These are phyloP conservation scores for Romanogobio albipinnatus DNA, from an alignment of 2,113 vertebrate species.

Conservation along the genomic window DNA sequence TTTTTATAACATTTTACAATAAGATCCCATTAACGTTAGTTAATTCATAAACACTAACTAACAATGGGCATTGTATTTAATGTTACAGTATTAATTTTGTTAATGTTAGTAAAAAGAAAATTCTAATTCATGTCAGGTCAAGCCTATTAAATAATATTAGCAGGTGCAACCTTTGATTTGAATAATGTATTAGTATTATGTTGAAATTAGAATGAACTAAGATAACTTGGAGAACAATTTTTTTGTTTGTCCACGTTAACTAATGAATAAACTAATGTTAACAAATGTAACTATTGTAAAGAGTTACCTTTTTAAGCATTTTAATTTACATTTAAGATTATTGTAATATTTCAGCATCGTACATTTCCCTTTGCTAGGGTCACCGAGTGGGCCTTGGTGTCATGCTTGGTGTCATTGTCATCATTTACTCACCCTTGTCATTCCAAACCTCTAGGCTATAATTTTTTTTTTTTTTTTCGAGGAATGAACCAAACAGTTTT, in stretches of 20 bases:
- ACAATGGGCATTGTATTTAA: neutral
- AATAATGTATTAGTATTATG: neutral
- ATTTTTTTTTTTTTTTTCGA: no score
- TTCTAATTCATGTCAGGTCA: neutral
- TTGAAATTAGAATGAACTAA: neutral
- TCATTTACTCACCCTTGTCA: no score
- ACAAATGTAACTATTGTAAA: neutral
- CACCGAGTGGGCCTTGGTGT: neutral
- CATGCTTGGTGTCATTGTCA: neutral
- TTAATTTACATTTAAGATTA: neutral
- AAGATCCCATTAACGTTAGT: neutral
- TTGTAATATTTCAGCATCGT: neutral
- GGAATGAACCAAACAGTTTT: no score
- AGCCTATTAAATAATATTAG: neutral
- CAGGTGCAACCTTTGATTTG: neutral
- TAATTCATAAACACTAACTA: neutral
- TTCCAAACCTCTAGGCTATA: no score
- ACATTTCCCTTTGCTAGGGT: neutral
- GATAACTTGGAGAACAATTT: neutral
- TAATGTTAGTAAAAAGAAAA: neutral
- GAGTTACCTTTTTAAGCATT: neutral
- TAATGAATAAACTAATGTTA: neutral
- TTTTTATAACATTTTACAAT: neutral
- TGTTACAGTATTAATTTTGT: neutral
- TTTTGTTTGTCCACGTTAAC: no score